Evolutionary conservation across 2,797 vertebrate genomes (phyloP).

Genomic region (Tangara arthus): DNA sequence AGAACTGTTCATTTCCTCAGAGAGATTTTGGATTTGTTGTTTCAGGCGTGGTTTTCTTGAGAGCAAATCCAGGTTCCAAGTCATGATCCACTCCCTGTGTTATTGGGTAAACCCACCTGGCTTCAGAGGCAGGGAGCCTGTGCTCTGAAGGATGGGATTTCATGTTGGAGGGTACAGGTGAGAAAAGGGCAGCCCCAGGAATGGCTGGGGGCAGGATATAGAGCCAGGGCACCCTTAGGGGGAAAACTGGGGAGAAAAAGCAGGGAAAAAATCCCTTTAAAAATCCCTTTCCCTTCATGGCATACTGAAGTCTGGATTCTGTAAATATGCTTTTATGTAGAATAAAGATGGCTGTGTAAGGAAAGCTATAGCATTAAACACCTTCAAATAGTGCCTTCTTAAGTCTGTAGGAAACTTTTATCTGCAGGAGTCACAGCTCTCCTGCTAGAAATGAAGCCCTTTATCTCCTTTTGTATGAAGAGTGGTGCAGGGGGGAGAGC

Average conservation of each 20-base stretch:
- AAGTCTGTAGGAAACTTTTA: slow-evolving; percentile 39
- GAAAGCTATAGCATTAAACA: slow-evolving; percentile 5
- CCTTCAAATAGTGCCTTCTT: slow-evolving; percentile 1
- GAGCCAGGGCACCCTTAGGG: not conserved
- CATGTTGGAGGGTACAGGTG: not conserved
- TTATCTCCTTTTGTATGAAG: slow-evolving; percentile 16
- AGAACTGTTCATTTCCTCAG: rapidly evolving
- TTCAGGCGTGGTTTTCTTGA: not conserved
- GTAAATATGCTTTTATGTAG: slow-evolving; percentile 34
- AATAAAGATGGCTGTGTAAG: slow-evolving; percentile 19
- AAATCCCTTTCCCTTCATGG: not conserved
- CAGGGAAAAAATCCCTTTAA: not conserved
- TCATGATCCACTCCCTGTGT: not conserved
- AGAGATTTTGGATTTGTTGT: not conserved
- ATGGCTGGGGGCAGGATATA: too few species aligned
- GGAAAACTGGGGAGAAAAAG: not conserved
- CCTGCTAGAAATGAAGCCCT: slow-evolving; percentile 24
- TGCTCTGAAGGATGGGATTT: not conserved
- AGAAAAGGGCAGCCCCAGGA: not conserved
- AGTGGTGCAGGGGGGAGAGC: not conserved
- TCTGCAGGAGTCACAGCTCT: slow-evolving; percentile 37
- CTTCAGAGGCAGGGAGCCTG: not conserved
- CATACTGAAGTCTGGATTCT: not conserved
- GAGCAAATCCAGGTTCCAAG: not conserved
- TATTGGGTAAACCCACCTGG: not conserved